Percentiles rank a stretch among this genome's conserved stretches.
phyloP scores from a whole-genome alignment of 1,140 invertebrate genomes.

The Drosophila nebulosa region DNA sequence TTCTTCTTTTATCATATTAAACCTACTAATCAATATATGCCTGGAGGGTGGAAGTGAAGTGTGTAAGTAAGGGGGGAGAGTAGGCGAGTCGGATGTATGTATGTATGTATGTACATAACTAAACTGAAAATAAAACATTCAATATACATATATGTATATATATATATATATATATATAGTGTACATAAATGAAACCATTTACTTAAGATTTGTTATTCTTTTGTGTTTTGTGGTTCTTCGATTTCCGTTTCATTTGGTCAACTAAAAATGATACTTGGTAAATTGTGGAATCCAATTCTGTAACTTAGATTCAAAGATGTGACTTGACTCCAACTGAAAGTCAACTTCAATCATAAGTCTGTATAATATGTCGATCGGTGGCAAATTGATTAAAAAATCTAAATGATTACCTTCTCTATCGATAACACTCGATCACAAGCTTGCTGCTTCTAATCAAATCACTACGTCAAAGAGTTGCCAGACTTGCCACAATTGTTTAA shows the following conservation, averaged over 20 bases:
- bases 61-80: not conserved
- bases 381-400: too few relatives aligned
- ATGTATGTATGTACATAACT: not conserved
- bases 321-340: too few relatives aligned
- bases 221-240: not conserved
- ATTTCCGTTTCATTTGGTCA: not conserved
- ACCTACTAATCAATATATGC: too few relatives aligned
- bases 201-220: conserved; percentile 5
- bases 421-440: too few relatives aligned
- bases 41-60: conserved; percentile 9
- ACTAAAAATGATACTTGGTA: conserved; percentile 29
- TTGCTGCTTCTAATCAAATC: too few relatives aligned
- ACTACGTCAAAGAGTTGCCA: not conserved
- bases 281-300: conserved; percentile 5
- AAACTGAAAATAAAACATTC: conserved; percentile 11
- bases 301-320: too few relatives aligned
- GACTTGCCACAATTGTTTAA: not conserved
- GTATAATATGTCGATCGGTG: too few relatives aligned
- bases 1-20: not conserved
- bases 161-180: not conserved
- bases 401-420: too few relatives aligned
- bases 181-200: conserved; percentile 47
- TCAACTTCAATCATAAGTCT: too few relatives aligned
- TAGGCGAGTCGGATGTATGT: not conserved
- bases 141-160: conserved; percentile 12